A percentile compares a stretch with the other conserved stretches of the same genome.
Evolutionary conservation across 2,113 vertebrate genomes (phyloP).

Genomic region (Rhinoptilus africanus): DNA sequence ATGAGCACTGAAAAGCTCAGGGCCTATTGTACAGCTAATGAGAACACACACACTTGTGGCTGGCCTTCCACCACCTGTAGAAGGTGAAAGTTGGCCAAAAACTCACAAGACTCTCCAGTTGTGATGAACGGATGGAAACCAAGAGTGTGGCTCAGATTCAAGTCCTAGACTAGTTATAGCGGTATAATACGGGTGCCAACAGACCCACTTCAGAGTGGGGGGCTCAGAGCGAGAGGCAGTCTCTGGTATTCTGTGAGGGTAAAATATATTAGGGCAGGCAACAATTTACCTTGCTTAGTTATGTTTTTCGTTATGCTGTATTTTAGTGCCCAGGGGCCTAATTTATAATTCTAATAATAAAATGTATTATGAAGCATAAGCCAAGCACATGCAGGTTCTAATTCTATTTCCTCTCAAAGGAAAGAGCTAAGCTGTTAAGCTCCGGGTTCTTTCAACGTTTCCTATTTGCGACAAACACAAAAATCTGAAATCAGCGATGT

Average conservation of each 20-base stretch:
- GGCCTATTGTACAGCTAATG: not conserved
- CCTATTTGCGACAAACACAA: not conserved
- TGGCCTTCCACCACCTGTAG: constrained; percentile 14
- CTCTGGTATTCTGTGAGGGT: not conserved
- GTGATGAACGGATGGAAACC: not conserved
- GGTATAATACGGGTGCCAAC: not conserved
- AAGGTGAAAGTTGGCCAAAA: not conserved
- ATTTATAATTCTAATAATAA: constrained; percentile 57
- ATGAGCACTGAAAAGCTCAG: not conserved
- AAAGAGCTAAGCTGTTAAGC: constrained; percentile 57
- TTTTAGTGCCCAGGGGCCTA: constrained; percentile 22
- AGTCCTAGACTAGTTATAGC: not conserved
- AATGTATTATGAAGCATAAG: constrained; percentile 52
- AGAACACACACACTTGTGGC: not conserved
- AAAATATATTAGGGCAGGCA: constrained; percentile 16
- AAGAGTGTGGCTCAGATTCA: constrained; percentile 21
- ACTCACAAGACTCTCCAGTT: not conserved
- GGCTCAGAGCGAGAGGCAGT: not conserved
- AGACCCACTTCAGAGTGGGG: not conserved
- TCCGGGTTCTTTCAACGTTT: constrained; percentile 45
- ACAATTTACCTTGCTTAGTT: constrained; percentile 29
- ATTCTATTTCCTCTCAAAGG: constrained; percentile 51
- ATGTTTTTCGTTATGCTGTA: constrained; percentile 8
- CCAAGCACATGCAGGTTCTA: constrained; percentile 59
- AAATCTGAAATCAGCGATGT: not conserved